Evolutionary conservation across 1,140 invertebrate species (phyloP), one percentile per base, ranked within the genome.

Genomic region (Goniozus legneri): DNA sequence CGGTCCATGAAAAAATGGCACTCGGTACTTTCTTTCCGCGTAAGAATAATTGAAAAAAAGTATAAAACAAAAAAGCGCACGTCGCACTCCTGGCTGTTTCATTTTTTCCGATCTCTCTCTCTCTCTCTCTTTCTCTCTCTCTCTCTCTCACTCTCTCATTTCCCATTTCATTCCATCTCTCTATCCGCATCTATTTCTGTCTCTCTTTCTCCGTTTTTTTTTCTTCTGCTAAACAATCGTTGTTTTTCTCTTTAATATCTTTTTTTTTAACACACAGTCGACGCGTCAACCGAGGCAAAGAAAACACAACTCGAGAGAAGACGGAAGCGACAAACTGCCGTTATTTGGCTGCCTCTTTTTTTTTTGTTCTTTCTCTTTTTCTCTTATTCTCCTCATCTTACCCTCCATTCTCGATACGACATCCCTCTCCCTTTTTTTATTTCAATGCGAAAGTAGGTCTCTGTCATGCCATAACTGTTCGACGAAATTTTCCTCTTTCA

Each of bases 21-120:
- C n/a, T n/a, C n/a, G n/a, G n/a, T 56, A 67, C 54, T 59, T 60
- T 63, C 65, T 64, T 43, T 43, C 38, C 24, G 30, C n/a, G n/a
- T n/a, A n/a, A n/a, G n/a, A n/a, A n/a, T n/a, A n/a, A 14, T 41
- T 24, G 13, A 32, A 13, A 46, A 31, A 34, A 35, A 16, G 13
- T n/a, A n/a, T n/a, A n/a, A 40, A 34, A 47, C 50, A 57, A 57
- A 47, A 39, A 55, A 62, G 56, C 40, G 46, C 46, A 53, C 53
- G 50, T 49, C 41, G 39, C 52, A 56, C 41, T 54, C 24, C 43
- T 38, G 12, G 13, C 39, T 35, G 20, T 49, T 47, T 37, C 30
- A 14, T 43, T 42, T 36, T 38, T 43, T 42, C 34, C 34, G 44
- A 36, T 41, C 41, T 42, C 44, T 21, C 41, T 18, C 51, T 34